Percentiles rank a stretch among this genome's conserved stretches.
phyloP scores from a whole-genome alignment of 1,140 invertebrate species.

The Dryas iulia region DNA sequence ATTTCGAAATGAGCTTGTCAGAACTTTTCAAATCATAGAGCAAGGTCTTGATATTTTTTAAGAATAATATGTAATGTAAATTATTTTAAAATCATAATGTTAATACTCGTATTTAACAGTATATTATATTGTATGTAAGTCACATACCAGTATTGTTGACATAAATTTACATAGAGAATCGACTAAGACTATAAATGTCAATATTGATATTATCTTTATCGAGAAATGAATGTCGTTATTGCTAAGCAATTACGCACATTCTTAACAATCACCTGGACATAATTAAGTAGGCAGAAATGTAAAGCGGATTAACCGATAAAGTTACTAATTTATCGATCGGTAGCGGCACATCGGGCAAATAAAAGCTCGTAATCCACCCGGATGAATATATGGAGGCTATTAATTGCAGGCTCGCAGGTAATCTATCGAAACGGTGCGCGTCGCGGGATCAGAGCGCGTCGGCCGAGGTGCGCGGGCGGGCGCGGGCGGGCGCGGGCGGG shows the following conservation, averaged over 20 bases:
- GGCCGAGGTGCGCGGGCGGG: slow-evolving; percentile 27
- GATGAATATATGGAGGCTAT: slow-evolving; percentile 73
- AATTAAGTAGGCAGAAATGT: slow-evolving; percentile 25
- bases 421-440: slow-evolving; percentile 55
- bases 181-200: background rate
- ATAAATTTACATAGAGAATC: background rate
- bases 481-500: slow-evolving; percentile 11
- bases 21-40: background rate
- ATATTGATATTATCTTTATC: background rate
- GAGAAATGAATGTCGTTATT: background rate
- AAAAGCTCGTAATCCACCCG: slow-evolving; percentile 66
- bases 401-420: slow-evolving; percentile 76
- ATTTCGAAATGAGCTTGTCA: background rate
- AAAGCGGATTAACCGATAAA: slow-evolving; percentile 38
- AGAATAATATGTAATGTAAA: background rate
- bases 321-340: slow-evolving; percentile 49
- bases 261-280: slow-evolving; percentile 14
- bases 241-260: slow-evolving; percentile 6
- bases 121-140: background rate
- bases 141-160: background rate
- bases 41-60: background rate
- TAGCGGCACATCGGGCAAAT: slow-evolving; percentile 52
- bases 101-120: too few species aligned
- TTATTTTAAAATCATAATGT: too few species aligned
- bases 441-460: slow-evolving; percentile 30